These are phyloP conservation scores for Chymomyza procnemis DNA, from an alignment of 2,888 invertebrate genomes.

Conservation along the genomic window DNA sequence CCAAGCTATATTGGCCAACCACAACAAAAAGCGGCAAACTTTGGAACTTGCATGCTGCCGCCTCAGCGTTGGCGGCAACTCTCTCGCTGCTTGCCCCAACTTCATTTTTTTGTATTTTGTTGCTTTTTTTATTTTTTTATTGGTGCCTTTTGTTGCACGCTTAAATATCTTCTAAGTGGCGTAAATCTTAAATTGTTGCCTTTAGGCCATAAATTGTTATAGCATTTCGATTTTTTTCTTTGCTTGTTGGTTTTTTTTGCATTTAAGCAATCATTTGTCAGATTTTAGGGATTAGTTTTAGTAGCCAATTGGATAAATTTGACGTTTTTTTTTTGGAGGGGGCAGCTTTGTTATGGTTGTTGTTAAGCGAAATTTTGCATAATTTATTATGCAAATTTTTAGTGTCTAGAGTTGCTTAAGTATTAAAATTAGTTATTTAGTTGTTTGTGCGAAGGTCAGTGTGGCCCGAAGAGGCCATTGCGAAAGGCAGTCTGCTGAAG, in stretches of 20 bases:
- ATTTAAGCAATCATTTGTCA: conserved; percentile 41
- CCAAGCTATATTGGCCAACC: neutral
- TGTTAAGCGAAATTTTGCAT: conserved; percentile 10
- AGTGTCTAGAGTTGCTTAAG: neutral
- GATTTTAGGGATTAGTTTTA: conserved; percentile 54
- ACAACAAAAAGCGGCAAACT: neutral
- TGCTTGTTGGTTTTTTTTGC: conserved; percentile 20
- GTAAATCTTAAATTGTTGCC: conserved; percentile 65
- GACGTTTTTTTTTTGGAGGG: conserved; percentile 14
- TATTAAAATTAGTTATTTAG: neutral
- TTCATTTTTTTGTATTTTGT: conserved; percentile 4
- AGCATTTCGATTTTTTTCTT: conserved; percentile 21
- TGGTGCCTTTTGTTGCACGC: conserved; percentile 47
- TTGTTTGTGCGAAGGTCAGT: neutral
- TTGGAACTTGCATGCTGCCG: neutral
- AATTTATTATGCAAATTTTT: conserved; percentile 55
- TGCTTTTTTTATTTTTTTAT: conserved; percentile 7
- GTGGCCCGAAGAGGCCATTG: neutral
- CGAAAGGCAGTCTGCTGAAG: neutral
- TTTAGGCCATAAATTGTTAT: conserved; percentile 29
- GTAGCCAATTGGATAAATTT: conserved; percentile 27
- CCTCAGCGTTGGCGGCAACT: neutral
- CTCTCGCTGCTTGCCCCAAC: neutral
- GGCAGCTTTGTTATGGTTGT: conserved; percentile 12
- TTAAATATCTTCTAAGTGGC: conserved; percentile 64